A percentile compares a stretch with the other conserved stretches of the same genome.
phyloP scores from a whole-genome alignment of 2,797 vertebrate species.

The Spinus pinus region DNA sequence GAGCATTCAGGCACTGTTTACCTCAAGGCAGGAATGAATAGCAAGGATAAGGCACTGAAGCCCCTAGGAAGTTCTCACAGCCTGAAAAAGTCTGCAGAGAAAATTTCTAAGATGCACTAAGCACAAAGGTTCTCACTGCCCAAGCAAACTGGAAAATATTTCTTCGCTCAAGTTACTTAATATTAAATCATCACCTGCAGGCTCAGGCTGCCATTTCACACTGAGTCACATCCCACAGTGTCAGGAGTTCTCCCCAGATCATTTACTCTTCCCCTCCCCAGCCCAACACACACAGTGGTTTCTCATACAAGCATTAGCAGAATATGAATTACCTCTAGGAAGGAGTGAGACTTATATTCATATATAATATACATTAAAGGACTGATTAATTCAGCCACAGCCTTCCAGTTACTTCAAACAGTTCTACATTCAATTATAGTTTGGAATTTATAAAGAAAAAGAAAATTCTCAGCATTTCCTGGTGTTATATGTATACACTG shows the following conservation, averaged over 20 bases:
- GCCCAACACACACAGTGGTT: background rate
- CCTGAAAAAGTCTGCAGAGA: background rate
- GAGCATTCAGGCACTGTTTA: background rate
- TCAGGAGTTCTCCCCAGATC: background rate
- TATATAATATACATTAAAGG: background rate
- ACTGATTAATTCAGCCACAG: background rate
- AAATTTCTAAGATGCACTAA: background rate
- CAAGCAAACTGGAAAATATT: slow-evolving; percentile 1
- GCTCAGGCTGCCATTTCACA: background rate
- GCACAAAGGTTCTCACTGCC: background rate
- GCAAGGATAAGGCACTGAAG: background rate
- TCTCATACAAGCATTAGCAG: background rate
- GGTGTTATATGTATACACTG: no score
- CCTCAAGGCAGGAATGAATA: background rate
- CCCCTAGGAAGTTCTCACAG: background rate
- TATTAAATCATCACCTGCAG: background rate
- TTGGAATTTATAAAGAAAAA: background rate
- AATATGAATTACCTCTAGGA: background rate
- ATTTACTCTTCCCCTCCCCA: background rate
- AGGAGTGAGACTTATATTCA: background rate
- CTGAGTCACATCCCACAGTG: background rate
- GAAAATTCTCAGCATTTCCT: background rate
- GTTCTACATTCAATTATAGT: background rate
- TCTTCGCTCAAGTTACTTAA: background rate
- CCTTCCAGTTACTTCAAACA: background rate